Conservation (phyloP, 2,888 invertebrate species). For the Himalopsyche kuldschensis region DNA sequence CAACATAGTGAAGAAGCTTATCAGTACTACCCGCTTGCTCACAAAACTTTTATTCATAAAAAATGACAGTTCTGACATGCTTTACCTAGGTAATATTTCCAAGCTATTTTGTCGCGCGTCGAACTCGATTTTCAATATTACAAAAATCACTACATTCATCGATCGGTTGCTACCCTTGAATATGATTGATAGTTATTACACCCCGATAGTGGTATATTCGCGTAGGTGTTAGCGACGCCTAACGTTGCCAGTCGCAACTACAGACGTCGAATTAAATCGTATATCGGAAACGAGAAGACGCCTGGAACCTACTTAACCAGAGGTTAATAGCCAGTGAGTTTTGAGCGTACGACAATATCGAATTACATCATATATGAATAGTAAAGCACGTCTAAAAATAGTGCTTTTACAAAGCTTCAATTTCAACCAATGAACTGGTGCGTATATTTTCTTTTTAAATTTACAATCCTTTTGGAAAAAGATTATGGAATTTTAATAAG, state of each 20-base stretch:
- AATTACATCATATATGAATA: neutral
- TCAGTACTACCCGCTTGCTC: too few species aligned
- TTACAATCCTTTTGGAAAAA: too few species aligned
- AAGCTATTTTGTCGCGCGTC: neutral
- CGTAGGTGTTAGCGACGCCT: neutral
- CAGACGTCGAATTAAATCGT: neutral
- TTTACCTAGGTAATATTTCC: neutral
- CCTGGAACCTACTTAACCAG: neutral
- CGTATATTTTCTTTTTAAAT: too few species aligned
- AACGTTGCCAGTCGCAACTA: neutral
- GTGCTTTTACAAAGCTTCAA: too few species aligned
- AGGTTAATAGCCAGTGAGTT: neutral
- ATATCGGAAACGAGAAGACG: neutral
- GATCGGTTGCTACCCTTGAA: neutral
- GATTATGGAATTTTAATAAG: too few species aligned
- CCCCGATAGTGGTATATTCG: neutral
- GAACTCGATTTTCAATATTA: neutral
- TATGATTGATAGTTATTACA: neutral
- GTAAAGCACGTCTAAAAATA: too few species aligned
- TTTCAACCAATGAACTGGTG: too few species aligned
- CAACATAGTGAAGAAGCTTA: too few species aligned
- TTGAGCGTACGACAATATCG: neutral
- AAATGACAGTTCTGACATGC: neutral
- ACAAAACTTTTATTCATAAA: neutral
- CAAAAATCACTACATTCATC: neutral